Base-by-base conservation (phyloP, 2,797 vertebrate genomes). In the Botia almorhae region DNA sequence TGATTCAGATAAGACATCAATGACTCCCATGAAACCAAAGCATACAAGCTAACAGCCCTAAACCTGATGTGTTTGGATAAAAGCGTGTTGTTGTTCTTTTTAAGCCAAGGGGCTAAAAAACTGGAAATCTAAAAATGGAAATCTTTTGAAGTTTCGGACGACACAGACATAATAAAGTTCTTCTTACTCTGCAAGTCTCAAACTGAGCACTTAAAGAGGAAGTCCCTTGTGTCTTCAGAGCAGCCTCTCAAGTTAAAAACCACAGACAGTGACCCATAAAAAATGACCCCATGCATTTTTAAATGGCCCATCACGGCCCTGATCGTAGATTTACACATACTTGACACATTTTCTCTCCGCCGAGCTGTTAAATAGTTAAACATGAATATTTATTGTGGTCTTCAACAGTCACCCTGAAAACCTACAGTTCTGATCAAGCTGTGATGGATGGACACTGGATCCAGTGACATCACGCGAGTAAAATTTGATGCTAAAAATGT, bases 241-340 rank as follows among this genome's bases (percentile, higher is more conserved):
- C 4, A 29, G 23, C 5, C 3, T 13, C 65, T 19, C 17, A 17
- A 61, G 65, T 48, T 53, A 39, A 71, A 60, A 16, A 21, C 12
- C 69, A 8, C 58, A 68, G 76, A 65, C 43, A 60, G 71, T 67
- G 51, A 55, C 61, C 72, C 68, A 61, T 29, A 74, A 72, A 80
- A 14, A 67, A 67, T 56, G 56, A 56, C 29, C 73, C 80, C 69
- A 71, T 87, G 67, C 80, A 85, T 85, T 75, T 85, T 87, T 85
- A 63, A 85, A 68, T 16, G 58, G 70, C 64, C 58, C 13, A 83
- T 55, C 64, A 80, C 71, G 48, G 70, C 76, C 69, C 39, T 26
- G 23, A 69, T 81, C 69, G 69, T 77, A 36, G 72, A 78, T 82
- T 83, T 79, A 72, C 63, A 69, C 74, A 82, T 72, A n/a, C 64